Evolutionary conservation across 2,113 vertebrate species (phyloP), one percentile per base, ranked within the genome.

Genomic region (Mystacornis crossleyi): DNA sequence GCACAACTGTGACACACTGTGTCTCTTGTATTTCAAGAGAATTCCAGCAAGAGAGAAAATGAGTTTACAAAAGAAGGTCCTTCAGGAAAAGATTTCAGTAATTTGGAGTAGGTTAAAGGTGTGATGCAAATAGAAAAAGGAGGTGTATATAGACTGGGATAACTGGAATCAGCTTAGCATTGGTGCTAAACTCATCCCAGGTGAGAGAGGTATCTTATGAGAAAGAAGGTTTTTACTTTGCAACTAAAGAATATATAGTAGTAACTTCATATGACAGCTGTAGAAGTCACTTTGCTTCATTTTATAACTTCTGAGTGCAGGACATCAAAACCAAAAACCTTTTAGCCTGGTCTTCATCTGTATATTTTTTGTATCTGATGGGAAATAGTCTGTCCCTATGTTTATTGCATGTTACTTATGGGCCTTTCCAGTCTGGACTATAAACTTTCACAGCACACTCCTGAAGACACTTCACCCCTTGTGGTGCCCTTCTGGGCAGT

Each of bases 251-350:
- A 77, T 74, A 77, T 5, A 12, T 31, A 38, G 14, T 19, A 50
- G 9, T 83, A 50, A 73, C 58, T 90, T 80, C 54, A 34, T 50
- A 48, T 50, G 81, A 71, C 69, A 81, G 34, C 36, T 92, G 13
- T 79, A 87, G 79, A 85, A 61, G 33, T 51, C 61, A 81, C 75
- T 89, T 86, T 47, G 8, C 34, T 86, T 89, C 20, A 47, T 70
- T 86, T 83, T 86, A 34, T 70, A 78, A 93, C 18, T 90, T 90
- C 60, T 89, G 55, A 92, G 82, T 38, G 26, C 42, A 51, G 34
- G 47, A 89, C 75, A 89, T 73, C 55, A 88, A 90, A 85, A 92
- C 2, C 38, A 74, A 95, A 89, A 95, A 38, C 89, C 55, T 95
- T 95, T 96, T 90, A 95, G 47, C 33, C 38, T 25, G 43, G 45